phyloP scores from a whole-genome alignment of 2,797 vertebrate genomes.

The Echeneis naucrates region DNA sequence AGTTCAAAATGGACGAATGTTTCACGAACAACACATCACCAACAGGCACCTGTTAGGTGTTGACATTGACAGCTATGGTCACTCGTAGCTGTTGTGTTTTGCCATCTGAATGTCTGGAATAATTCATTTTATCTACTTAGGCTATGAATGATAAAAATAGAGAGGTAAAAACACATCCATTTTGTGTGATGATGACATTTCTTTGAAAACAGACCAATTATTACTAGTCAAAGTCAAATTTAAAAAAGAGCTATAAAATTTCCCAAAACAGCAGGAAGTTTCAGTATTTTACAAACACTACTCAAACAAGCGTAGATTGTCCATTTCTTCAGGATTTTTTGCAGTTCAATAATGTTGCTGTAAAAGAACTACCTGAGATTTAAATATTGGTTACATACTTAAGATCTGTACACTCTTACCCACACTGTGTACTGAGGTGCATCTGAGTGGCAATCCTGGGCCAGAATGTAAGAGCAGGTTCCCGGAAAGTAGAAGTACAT shows the following conservation, averaged over 20 bases:
- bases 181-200: not conserved
- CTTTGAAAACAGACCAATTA: not conserved
- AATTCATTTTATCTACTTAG: not conserved
- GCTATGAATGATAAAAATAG: not conserved
- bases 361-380: not conserved
- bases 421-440: conserved; percentile 96
- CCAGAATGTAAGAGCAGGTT: conserved; percentile 96
- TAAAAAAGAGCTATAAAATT: not conserved
- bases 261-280: not conserved
- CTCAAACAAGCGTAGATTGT: not conserved
- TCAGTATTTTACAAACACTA: not conserved
- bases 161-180: not conserved
- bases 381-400: not conserved
- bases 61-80: conserved; percentile 6
- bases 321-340: not conserved
- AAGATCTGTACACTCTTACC: conserved; percentile 84
- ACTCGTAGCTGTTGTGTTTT: not conserved
- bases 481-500: conserved; percentile 98
- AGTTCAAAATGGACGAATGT: no score
- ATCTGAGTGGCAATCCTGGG: conserved; percentile 92
- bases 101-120: not conserved
- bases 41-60: conserved; percentile 18
- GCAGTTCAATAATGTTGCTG: not conserved
- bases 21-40: no score
- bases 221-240: not conserved